A percentile compares a stretch with the other conserved stretches of the same genome.
phyloP scores from a whole-genome alignment of 37 sponge, comb jelly and placozoan genomes.

The Diacarnus erythraeanus region DNA sequence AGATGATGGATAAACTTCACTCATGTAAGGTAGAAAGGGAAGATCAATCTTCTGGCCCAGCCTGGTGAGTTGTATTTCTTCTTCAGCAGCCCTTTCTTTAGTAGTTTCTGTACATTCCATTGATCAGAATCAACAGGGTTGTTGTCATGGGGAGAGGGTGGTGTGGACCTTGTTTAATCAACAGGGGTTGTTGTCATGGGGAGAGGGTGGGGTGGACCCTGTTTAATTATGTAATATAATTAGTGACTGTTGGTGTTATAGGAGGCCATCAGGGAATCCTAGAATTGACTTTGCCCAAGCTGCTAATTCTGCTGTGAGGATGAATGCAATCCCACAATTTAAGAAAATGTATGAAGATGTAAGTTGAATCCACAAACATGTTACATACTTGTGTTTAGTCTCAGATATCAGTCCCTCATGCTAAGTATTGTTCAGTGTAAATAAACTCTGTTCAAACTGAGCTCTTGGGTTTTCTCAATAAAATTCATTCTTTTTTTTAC shows the following conservation, averaged over 20 bases:
- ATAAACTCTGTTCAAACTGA: no score
- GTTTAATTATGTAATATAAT: no score
- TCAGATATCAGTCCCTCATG: not conserved
- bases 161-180: no score
- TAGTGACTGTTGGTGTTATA: not conserved
- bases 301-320: not conserved
- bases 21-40: constrained; percentile 18
- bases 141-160: no score
- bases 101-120: no score
- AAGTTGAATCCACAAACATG: not conserved
- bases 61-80: constrained; percentile 60
- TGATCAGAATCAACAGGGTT: no score
- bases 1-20: constrained; percentile 15
- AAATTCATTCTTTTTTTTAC: no score
- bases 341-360: constrained; percentile 12
- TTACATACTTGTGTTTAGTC: not conserved
- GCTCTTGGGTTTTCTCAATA: no score
- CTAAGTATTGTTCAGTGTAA: no score
- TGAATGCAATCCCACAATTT: not conserved
- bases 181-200: no score
- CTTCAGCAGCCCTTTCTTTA: no score
- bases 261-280: constrained; percentile 50
- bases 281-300: not conserved
- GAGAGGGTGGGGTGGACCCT: no score
- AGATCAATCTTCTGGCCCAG: not conserved